Conservation (phyloP, 2,888 invertebrate species). For the Lithosia quadra region DNA sequence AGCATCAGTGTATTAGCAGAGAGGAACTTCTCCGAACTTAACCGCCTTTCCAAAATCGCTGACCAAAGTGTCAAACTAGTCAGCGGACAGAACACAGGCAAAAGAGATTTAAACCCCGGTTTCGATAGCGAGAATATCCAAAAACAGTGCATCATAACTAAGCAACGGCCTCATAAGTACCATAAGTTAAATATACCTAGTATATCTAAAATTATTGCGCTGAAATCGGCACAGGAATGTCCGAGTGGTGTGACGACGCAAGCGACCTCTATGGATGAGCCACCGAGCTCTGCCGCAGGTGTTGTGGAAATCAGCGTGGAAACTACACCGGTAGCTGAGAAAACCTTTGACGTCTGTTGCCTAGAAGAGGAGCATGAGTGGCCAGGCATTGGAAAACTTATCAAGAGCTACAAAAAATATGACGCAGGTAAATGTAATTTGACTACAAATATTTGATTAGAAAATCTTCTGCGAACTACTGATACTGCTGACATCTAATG, state of each 20-base stretch:
- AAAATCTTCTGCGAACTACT: too few relatives aligned
- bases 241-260: constrained; percentile 57
- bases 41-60: constrained; percentile 81
- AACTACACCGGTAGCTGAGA: constrained; percentile 24
- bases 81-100: constrained; percentile 71
- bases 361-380: constrained; percentile 70
- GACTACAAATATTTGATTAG: neutral
- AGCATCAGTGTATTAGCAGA: constrained; percentile 77
- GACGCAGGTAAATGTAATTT: constrained; percentile 78
- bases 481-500: too few relatives aligned
- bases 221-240: constrained; percentile 67
- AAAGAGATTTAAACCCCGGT: constrained; percentile 76
- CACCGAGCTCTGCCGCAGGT: constrained; percentile 71
- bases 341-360: constrained; percentile 60
- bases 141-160: constrained; percentile 53
- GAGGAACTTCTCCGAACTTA: constrained; percentile 81
- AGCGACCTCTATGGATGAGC: constrained; percentile 82
- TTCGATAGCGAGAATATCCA: constrained; percentile 79
- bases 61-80: constrained; percentile 79
- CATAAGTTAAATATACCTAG: constrained; percentile 77
- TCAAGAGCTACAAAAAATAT: constrained; percentile 83
- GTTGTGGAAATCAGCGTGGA: constrained; percentile 57
- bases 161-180: constrained; percentile 57
- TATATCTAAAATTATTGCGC: constrained; percentile 76
- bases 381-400: constrained; percentile 83